Evolutionary conservation across 2,797 vertebrate species (phyloP).

Genomic region (Hydrocynus forskahlii): DNA sequence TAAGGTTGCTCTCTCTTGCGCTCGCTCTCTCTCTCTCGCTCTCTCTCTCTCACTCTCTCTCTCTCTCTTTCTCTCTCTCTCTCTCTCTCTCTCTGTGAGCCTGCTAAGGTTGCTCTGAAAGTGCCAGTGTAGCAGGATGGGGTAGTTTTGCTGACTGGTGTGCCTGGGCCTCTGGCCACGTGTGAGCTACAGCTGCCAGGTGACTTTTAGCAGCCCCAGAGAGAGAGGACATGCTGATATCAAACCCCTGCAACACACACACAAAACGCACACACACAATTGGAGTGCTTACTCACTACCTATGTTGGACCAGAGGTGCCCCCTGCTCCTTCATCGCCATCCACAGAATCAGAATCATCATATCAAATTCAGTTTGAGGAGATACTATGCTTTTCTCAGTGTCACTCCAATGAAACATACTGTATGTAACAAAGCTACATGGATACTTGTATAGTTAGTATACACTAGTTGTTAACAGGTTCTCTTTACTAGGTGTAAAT

Average conservation of each 20-base stretch:
- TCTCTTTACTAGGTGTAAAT: too few relatives aligned
- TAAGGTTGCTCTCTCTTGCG: too few relatives aligned
- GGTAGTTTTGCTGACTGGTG: conserved; percentile 81
- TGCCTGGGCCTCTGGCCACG: conserved; percentile 75
- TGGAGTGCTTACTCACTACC: conserved; percentile 28
- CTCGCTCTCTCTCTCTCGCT: not conserved
- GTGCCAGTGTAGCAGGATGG: conserved; percentile 81
- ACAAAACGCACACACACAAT: conserved; percentile 1
- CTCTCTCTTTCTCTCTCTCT: conserved; percentile 1
- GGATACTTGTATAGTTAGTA: not conserved
- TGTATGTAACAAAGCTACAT: not conserved
- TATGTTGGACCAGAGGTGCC: conserved; percentile 17
- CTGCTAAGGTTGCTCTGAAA: conserved; percentile 79
- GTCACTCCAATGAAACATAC: not conserved
- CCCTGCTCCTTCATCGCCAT: not conserved
- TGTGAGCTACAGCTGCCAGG: conserved; percentile 84
- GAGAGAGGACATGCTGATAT: conserved; percentile 65
- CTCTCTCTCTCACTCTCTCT: not conserved
- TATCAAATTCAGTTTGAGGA: not conserved
- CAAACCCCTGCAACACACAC: conserved; percentile 54
- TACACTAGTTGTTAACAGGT: not conserved
- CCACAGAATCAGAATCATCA: not conserved
- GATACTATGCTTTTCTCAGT: not conserved
- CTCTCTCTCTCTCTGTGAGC: conserved; percentile 1
- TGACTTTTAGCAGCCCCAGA: conserved; percentile 72